Evolutionary conservation across 64 coral and sea anemone genomes (phyloP).

Genomic region (Anthopleura sola): DNA sequence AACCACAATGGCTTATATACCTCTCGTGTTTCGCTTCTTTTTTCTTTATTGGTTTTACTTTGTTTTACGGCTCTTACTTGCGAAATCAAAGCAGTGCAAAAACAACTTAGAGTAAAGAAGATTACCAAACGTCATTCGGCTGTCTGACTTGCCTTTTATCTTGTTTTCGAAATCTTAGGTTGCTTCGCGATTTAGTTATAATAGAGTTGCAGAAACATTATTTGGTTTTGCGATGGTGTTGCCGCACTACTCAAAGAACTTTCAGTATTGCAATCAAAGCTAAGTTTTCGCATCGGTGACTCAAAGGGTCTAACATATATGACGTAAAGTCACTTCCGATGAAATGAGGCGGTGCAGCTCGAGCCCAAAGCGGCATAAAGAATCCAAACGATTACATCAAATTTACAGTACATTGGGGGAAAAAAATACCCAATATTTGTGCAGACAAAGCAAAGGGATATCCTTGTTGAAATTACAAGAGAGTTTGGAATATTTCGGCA

Average conservation of each 20-base stretch:
- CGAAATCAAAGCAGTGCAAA: neutral
- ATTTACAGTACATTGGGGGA: neutral
- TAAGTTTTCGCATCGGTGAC: neutral
- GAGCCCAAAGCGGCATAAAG: conserved; percentile 6
- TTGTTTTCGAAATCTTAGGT: neutral
- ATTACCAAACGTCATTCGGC: neutral
- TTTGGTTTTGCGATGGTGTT: neutral
- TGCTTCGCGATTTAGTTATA: neutral
- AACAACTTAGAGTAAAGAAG: conserved; percentile 20
- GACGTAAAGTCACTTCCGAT: conserved; percentile 26
- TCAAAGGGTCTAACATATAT: neutral
- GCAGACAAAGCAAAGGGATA: conserved; percentile 11
- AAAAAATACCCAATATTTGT: conserved; percentile 7
- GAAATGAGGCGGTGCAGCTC: conserved; percentile 20
- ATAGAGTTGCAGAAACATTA: neutral
- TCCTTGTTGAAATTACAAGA: conserved; percentile 22
- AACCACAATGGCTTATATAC: conserved; percentile 11
- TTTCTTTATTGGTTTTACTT: conserved; percentile 19
- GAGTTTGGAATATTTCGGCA: conserved; percentile 29
- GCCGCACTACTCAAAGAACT: neutral
- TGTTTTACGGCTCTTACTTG: neutral
- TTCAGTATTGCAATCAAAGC: neutral
- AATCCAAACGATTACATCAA: neutral
- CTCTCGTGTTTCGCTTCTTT: neutral
- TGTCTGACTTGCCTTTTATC: neutral